Evolutionary conservation across 2,797 vertebrate species (phyloP).

Genomic region (Vultur gryphus): DNA sequence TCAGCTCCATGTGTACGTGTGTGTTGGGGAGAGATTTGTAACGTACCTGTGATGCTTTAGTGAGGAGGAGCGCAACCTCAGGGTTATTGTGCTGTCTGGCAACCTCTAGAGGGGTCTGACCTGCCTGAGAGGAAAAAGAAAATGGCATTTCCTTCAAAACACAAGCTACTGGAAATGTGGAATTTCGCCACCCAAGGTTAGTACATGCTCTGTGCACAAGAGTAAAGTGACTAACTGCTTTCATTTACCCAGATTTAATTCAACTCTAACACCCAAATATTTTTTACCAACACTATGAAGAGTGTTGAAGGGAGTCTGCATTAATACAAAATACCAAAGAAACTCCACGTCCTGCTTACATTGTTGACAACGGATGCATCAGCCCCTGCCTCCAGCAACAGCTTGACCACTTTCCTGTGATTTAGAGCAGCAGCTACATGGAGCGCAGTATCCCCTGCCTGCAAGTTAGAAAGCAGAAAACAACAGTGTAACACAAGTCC

Average conservation of each 20-base stretch:
- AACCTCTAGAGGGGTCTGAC: constrained; percentile 88
- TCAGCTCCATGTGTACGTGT: background rate
- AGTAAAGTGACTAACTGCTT: background rate
- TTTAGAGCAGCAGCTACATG: constrained; percentile 92
- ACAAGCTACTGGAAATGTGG: background rate
- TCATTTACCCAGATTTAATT: background rate
- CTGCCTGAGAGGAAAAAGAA: constrained; percentile 75
- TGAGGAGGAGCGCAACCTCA: constrained; percentile 90
- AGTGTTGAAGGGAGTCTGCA: background rate
- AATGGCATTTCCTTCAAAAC: background rate
- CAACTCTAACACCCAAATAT: background rate
- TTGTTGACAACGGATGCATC: constrained; percentile 85
- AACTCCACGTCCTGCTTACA: constrained; percentile 71
- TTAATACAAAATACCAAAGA: background rate
- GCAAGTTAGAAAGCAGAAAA: constrained; percentile 53
- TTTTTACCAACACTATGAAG: background rate
- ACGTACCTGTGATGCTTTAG: constrained; percentile 91
- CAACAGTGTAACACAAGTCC: background rate
- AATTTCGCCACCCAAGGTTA: background rate
- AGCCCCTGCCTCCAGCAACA: constrained; percentile 91
- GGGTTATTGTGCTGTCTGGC: constrained; percentile 91
- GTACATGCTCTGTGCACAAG: background rate
- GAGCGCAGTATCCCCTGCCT: constrained; percentile 91
- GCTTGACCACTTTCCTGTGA: constrained; percentile 91
- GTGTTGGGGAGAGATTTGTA: background rate